A percentile compares a stretch with the other conserved stretches of the same genome.
Conservation (phyloP, 2,888 invertebrate genomes). For the Watsonalla binaria region DNA sequence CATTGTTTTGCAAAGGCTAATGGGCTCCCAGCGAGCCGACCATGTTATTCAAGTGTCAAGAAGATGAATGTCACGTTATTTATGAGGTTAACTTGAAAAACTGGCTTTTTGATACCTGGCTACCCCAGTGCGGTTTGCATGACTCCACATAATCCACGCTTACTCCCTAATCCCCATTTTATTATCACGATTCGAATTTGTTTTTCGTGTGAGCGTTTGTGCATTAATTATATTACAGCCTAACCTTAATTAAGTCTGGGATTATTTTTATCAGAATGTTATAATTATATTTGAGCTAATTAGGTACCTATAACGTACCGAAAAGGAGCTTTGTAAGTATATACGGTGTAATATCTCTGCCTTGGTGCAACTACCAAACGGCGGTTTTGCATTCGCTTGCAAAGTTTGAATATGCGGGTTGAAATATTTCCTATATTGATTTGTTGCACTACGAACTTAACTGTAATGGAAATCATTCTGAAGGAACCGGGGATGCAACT, state of each 20-base stretch:
- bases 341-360: no score
- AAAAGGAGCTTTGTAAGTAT: no score
- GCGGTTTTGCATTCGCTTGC: no score
- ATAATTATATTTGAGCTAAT: no score
- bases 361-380: no score
- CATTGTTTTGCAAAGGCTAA: conserved; percentile 72
- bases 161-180: conserved; percentile 34
- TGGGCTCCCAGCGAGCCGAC: conserved; percentile 50
- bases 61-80: conserved; percentile 71
- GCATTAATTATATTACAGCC: neutral
- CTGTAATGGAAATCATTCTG: no score
- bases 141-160: conserved; percentile 33
- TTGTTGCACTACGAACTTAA: no score
- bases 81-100: conserved; percentile 55
- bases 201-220: conserved; percentile 21
- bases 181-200: conserved; percentile 31
- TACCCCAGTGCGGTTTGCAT: conserved; percentile 26
- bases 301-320: no score
- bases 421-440: no score
- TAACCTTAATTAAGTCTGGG: neutral
- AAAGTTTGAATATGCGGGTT: no score
- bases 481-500: no score
- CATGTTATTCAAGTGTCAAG: conserved; percentile 70
- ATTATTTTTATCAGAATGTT: neutral
- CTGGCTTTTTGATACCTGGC: conserved; percentile 41